These are phyloP conservation scores for Phymanthus crucifer DNA, from an alignment of 92 coral and sea anemone species.

Conservation along the genomic window DNA sequence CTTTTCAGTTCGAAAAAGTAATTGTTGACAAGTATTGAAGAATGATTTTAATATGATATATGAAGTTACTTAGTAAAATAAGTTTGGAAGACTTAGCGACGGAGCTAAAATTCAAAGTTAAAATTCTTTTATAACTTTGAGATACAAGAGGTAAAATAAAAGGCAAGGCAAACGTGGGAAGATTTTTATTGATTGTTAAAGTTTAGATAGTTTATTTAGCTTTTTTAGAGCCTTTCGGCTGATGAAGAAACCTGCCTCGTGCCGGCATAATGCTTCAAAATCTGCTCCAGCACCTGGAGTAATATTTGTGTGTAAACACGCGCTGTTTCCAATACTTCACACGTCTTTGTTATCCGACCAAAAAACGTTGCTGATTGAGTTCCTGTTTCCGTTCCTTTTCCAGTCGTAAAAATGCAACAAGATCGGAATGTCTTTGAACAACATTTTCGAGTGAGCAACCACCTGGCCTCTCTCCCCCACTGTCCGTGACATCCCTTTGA, in stretches of 20 bases:
- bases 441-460: conserved; percentile 23
- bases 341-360: not conserved
- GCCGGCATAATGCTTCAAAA: not conserved
- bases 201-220: not conserved
- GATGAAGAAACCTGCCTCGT: not conserved
- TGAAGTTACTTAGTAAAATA: too few species aligned
- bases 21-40: too few species aligned
- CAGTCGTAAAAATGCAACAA: not conserved
- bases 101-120: too few species aligned
- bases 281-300: not conserved
- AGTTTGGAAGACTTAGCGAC: too few species aligned
- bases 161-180: too few species aligned
- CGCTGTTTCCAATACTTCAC: not conserved
- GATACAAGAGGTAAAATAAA: too few species aligned
- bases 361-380: not conserved
- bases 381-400: not conserved
- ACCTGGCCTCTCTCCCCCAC: conserved; percentile 14
- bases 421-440: not conserved
- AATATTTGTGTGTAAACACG: not conserved
- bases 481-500: conserved; percentile 11
- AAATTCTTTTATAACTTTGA: too few species aligned
- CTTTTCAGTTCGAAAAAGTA: too few species aligned
- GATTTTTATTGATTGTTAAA: too few species aligned
- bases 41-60: too few species aligned
- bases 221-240: too few species aligned